A percentile compares a stretch with the other conserved stretches of the same genome.
These are phyloP conservation scores for Aphaenogaster rudis DNA, from an alignment of 1,140 invertebrate genomes.

Conservation along the genomic window DNA sequence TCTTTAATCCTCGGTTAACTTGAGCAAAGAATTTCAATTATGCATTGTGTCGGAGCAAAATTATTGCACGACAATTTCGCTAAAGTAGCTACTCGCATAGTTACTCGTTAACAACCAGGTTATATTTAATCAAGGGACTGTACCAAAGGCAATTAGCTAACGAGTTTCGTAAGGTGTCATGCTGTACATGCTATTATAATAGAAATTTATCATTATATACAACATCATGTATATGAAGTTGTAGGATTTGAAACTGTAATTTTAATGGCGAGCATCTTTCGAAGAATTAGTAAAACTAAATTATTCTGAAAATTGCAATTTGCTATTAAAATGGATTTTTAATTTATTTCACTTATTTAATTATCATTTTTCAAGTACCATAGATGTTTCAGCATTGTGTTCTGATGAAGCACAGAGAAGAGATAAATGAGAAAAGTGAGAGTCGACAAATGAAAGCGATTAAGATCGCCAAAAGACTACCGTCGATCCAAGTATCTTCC, in stretches of 20 bases:
- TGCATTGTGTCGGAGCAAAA: neutral
- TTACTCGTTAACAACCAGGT: neutral
- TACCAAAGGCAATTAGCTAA: neutral
- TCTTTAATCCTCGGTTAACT: conserved; percentile 36
- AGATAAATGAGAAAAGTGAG: neutral
- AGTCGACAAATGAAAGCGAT: conserved; percentile 18
- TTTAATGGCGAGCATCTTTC: neutral
- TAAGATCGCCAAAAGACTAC: neutral
- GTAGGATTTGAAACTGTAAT: neutral
- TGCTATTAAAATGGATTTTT: neutral
- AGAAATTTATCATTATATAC: neutral
- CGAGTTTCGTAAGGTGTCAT: neutral
- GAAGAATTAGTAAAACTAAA: neutral
- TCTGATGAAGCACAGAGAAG: neutral
- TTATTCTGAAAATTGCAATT: neutral
- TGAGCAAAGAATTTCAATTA: conserved; percentile 37
- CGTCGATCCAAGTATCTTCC: neutral
- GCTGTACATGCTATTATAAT: neutral
- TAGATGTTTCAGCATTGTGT: neutral
- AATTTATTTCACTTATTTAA: neutral
- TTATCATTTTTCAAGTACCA: neutral
- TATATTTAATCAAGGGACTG: conserved; percentile 15
- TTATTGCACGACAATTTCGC: neutral
- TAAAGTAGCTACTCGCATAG: neutral
- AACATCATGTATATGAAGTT: neutral